Evolutionary conservation across 2,797 vertebrate species (phyloP), one percentile per base, ranked within the genome.

Genomic region (Crocidura indochinensis): DNA sequence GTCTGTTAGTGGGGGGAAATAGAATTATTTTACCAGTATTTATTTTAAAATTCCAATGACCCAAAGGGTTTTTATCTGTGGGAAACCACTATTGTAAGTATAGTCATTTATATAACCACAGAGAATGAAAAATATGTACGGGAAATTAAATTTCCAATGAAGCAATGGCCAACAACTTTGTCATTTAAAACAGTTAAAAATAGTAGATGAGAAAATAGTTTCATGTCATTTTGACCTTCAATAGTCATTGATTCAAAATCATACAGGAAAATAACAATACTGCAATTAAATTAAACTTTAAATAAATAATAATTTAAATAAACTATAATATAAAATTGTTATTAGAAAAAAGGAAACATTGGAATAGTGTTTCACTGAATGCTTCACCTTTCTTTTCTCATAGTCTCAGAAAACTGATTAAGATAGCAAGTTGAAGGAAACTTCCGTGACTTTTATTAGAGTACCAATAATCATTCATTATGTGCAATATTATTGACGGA

Each of bases 111-210:
- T 78, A 78, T 72, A 93, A 79, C 31, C 68, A 89, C 44, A 88
- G 74, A 91, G 51, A 81, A 94, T 73, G 46, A 93, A 95, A 94
- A 51, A 79, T 85, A 95, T 78, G 72, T 86, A 77, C 95, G 24
- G 53, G 38, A 96, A 96, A 95, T 96, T 92, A 94, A 95, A 95
- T 93, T 88, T 95, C 84, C 60, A 83, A 27, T 67, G 68, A 93
- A 88, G 90, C 74, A 92, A 78, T 88, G 71, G 60, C 20, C 75
- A 91, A 84, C 60, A 49, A 84, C 38, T 94, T 92, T 78, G 31
- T 76, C 69, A 88, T 95, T 93, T 91, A 84, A 88, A 56, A 76
- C 44, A 79, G 20, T 77, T 79, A 89, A 11, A 90, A 83, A 7
- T 85, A 78, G 38, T 73, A 75, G 65, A 84, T 81, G 31, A 79